Base-by-base conservation (phyloP, 2,888 invertebrate species). In the Sarcophaga carnaria region DNA sequence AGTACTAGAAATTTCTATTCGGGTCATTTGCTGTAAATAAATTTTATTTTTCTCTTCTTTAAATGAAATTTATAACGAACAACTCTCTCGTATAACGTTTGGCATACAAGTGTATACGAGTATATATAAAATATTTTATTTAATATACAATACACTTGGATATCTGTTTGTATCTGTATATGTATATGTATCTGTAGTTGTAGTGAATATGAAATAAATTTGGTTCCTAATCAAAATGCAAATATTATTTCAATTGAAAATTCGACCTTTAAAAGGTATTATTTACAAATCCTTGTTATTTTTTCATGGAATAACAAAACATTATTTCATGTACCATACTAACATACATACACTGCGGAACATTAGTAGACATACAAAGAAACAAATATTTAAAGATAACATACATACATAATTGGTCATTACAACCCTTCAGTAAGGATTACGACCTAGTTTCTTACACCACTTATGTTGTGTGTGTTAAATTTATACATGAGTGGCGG, bases 1-100 rank as follows among this genome's bases (percentile, higher is more conserved):
- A 27, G 72, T 37, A 63, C 45, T 76, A 77, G 60, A 83, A 72
- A 60, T 11, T 69, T 62, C 49, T 67, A 72, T 78, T 78, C 78
- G 78, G 83, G 78, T 74, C 83, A 74, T 74, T 74, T 74, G 47
- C 59, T 77, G 17, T 37, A 37, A 37, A 37, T 37, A 37, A 37
- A 37, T 37, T 37, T 37, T 10, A 2, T 37, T 37, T 37, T 37
- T 10, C 10, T 37, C 37, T 37, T 10, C 0, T 37, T 37, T 37
- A 37, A 37, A 37, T 37, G 37, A 37, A 37, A 10, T 37, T 37
- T 37, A 37, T 37, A 37, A 37, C 37, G 37, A 37, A 37, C 2
- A 2, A 37, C 37, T 37, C 10, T 37, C 20, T 20, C 20, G 20
- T 20, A 37, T 37, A 37, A 2, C 8, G 8, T 10, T 37, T 37